A percentile compares a stretch with the other conserved stretches of the same genome.
Evolutionary conservation across 2,797 vertebrate species (phyloP).

Genomic region (Cyprinella venusta): DNA sequence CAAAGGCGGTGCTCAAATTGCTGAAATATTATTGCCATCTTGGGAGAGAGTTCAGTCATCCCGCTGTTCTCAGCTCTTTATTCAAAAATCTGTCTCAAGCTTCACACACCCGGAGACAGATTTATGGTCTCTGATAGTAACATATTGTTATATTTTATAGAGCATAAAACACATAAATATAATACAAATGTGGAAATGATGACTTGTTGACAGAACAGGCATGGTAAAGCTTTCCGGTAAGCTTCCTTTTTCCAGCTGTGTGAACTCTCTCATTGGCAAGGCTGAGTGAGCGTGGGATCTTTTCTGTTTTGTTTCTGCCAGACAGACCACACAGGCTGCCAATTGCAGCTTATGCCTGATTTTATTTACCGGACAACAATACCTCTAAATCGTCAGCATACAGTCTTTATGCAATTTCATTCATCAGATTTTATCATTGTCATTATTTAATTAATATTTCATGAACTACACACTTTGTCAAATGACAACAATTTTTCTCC

Average conservation of each 20-base stretch:
- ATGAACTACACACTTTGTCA: not conserved
- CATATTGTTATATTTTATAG: not conserved
- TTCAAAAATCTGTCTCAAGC: not conserved
- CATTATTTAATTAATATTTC: not conserved
- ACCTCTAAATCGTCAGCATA: not conserved
- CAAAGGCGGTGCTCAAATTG: conserved; percentile 7
- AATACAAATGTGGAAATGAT: conserved; percentile 20
- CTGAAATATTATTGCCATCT: conserved; percentile 7
- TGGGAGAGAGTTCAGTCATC: not conserved
- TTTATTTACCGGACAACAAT: conserved; percentile 6
- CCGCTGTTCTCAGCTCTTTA: not conserved
- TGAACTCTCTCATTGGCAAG: not conserved
- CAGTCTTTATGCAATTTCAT: not conserved
- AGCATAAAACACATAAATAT: not conserved
- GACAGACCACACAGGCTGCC: conserved; percentile 17
- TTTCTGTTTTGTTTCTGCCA: conserved; percentile 4
- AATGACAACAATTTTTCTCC: not conserved
- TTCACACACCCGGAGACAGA: not conserved
- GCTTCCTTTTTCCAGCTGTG: conserved; percentile 16
- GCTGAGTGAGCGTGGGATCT: conserved; percentile 5
- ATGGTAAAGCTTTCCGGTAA: conserved; percentile 2
- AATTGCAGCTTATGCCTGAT: conserved; percentile 9
- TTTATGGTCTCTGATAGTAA: conserved; percentile 3
- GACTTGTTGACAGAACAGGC: not conserved
- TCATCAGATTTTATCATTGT: not conserved